Percentiles rank a stretch among this genome's conserved stretches.
These are phyloP conservation scores for human DNA, from an alignment of 2,113 vertebrate species.

Conservation along the genomic window GRCh38 chr6:107479001-107479500, in stretches of 20 bases:
- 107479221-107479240: not conserved
- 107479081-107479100: not conserved
- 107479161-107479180: not conserved
- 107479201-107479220: not conserved
- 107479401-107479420: slow-evolving; percentile 63
- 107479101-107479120: slow-evolving; percentile 21
- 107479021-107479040: not conserved
- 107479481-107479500: slow-evolving; percentile 61
- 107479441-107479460: slow-evolving; percentile 46
- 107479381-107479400: slow-evolving; percentile 47
- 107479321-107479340: not conserved
- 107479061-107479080: not conserved
- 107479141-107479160: not conserved
- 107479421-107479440: slow-evolving; percentile 39
- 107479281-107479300: not conserved
- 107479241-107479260: not conserved
- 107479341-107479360: not conserved
- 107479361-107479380: not conserved
- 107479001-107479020: not conserved
- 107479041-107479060: not conserved
- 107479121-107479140: not conserved
- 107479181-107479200: not conserved
- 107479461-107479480: slow-evolving; percentile 55
- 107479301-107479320: not conserved
- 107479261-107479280: not conserved